Conservation (phyloP, 37 sponge, comb jelly and placozoan genomes). For the Dysidea cf. avara region DNA sequence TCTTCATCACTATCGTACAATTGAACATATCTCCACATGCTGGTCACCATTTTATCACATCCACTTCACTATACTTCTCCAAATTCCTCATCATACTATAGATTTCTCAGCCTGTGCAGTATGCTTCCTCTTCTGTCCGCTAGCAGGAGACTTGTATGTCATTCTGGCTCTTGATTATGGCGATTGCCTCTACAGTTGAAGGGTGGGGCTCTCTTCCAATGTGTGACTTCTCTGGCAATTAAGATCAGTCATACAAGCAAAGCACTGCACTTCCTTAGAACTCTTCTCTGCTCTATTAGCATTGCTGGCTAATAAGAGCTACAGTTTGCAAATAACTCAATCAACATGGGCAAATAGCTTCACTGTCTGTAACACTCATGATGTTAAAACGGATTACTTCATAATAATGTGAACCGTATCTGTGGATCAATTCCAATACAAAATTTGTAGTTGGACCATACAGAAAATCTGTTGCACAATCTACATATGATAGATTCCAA, state of each 20-base stretch:
- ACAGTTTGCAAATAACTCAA: slow-evolving; percentile 15
- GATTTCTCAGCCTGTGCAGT: slow-evolving; percentile 15
- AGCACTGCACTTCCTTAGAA: too few relatives aligned
- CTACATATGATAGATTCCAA: neutral
- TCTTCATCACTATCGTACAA: slow-evolving; percentile 2
- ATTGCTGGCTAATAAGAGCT: slow-evolving; percentile 30
- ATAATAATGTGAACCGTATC: slow-evolving; percentile 11
- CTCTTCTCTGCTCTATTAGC: slow-evolving; percentile 22
- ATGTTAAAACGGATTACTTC: slow-evolving; percentile 28
- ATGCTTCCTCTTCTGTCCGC: slow-evolving; percentile 14
- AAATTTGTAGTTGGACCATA: slow-evolving; percentile 23
- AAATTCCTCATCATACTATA: slow-evolving; percentile 1
- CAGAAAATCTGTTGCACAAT: slow-evolving; percentile 9
- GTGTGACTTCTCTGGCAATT: slow-evolving; percentile 3
- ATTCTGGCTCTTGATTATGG: slow-evolving; percentile 8
- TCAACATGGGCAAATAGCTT: slow-evolving; percentile 31
- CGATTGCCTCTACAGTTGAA: neutral
- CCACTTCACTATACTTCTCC: slow-evolving; percentile 8
- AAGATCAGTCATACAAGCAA: slow-evolving; percentile 11
- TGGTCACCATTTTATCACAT: slow-evolving; percentile 15
- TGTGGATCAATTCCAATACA: slow-evolving; percentile 29
- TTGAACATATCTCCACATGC: slow-evolving; percentile 28
- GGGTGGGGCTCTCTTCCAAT: neutral
- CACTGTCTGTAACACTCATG: slow-evolving; percentile 9
- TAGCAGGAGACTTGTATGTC: slow-evolving; percentile 35